Conservation (phyloP, 2,797 vertebrate genomes). For the Amphiprion clarkii region DNA sequence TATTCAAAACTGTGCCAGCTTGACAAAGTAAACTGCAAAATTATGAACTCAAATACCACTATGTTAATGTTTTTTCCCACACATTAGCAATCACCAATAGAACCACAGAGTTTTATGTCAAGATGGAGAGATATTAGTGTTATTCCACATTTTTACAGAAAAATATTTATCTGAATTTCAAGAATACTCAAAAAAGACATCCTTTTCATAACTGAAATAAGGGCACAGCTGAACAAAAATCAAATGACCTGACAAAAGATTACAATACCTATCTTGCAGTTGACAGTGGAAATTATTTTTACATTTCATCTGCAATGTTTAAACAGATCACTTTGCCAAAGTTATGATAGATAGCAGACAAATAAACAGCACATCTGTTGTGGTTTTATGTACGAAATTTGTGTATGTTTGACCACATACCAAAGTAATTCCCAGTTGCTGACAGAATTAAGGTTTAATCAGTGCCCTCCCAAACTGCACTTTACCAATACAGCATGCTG, state of each 20-base stretch:
- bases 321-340: neutral
- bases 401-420: neutral
- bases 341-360: neutral
- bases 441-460: slow-evolving; percentile 7
- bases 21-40: neutral
- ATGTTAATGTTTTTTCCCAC: neutral
- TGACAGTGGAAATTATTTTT: no score
- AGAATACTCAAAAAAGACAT: no score
- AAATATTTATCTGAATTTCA: neutral
- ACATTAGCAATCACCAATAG: no score
- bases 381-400: neutral
- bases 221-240: no score
- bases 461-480: neutral
- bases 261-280: no score
- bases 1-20: neutral
- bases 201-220: no score
- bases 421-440: neutral
- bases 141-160: neutral
- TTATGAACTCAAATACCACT: neutral
- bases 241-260: no score
- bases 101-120: no score
- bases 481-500: no score
- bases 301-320: no score
- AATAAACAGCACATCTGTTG: neutral
- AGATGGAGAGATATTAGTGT: no score